Conservation (phyloP, 2,888 invertebrate species). For the Petrolisthes manimaculis region DNA sequence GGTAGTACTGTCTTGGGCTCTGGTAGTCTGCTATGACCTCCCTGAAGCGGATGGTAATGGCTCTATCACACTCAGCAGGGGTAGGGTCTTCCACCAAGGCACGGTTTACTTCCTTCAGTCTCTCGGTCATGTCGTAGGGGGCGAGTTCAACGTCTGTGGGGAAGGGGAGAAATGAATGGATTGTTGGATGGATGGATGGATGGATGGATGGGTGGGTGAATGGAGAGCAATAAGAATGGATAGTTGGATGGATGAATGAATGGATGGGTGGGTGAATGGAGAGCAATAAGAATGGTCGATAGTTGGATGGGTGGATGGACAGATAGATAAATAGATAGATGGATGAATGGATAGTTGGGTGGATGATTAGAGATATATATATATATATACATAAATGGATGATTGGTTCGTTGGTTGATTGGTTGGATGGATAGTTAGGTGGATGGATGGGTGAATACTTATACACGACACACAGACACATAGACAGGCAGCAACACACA, state of each 20-base stretch:
- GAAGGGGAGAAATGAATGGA: not conserved
- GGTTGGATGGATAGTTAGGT: not conserved
- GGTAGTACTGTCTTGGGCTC: constrained; percentile 46
- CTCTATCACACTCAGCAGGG: constrained; percentile 51
- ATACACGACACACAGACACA: not conserved
- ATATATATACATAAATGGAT: not conserved
- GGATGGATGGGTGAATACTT: not conserved
- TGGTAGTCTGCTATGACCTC: constrained; percentile 62
- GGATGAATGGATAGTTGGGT: not conserved
- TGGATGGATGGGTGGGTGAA: not conserved
- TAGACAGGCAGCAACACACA: not conserved
- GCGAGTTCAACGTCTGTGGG: constrained; percentile 47
- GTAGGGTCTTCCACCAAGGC: constrained; percentile 59
- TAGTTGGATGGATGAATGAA: not conserved
- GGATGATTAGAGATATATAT: not conserved
- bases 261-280: not conserved
- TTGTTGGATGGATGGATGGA: not conserved
- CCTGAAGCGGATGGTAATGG: constrained; percentile 58
- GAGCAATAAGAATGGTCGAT: no score
- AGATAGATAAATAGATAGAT: not conserved
- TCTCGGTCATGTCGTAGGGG: constrained; percentile 58
- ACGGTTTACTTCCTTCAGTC: constrained; percentile 61
- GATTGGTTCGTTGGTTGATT: not conserved
- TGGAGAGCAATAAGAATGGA: not conserved
- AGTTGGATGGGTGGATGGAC: not conserved